Base-by-base conservation (phyloP, 1,140 invertebrate genomes). In the Oppia nitens region DNA sequence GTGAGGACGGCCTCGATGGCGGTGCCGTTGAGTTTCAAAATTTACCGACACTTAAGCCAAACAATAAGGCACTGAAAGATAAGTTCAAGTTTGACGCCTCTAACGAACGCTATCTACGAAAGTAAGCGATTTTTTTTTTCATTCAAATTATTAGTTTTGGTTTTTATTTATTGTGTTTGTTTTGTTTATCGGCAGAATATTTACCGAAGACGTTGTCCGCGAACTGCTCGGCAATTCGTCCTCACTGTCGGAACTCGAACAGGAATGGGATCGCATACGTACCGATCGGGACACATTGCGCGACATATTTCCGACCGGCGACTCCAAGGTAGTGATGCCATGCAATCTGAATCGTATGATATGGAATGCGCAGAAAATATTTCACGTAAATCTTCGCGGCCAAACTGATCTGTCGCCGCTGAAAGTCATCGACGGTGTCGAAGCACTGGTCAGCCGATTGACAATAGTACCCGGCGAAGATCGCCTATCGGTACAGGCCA, bases 331-430 rank as follows among this genome's bases (percentile, higher is more conserved):
- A 51, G 92, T 97, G 65, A 68, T 98, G 49, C 96, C 96, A 0
- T 98, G 95, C 66, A 99, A 99, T 73, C 75, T 99, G 21, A 84
- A 91, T 64, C 79, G 96, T 65, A 93, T 99, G 84, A 98, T 99
- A 67, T 98, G 94, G 93, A 99, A 99, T 73, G 95, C 95, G 0
- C 93, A 98, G 70, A 99, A 99, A 69, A 98, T 97, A 68, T 99
- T 99, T 76, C 89, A 96, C 66, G 97, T 99, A 51, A 93, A 98
- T 67, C 87, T 88, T 65, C 76, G 92, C 51, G 82, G 85, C 57
- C 87, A 87, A 1, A 93, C 90, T 2, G 92, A 98, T 75, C 75
- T 99, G 1, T 91, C 86, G 68, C 95, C 95, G 0, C 76, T 95
- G 57, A 80, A 84, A 68, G 89, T 97, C 1, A 87, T 96, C 62